Evolutionary conservation across 2,113 vertebrate genomes (phyloP).

Genomic region (Sphyrna mokarran): DNA sequence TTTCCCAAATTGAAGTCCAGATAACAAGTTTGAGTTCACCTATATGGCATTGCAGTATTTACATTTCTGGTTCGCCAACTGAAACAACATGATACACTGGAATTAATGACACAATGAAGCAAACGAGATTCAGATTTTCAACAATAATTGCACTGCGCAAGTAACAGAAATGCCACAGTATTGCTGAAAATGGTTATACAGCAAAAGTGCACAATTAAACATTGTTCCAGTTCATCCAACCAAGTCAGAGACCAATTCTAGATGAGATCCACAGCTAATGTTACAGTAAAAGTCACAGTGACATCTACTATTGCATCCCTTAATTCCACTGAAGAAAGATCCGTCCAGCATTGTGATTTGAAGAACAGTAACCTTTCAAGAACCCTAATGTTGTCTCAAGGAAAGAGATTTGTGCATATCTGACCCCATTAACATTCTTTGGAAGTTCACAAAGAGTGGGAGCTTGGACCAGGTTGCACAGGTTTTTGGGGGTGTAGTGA

Average conservation of each 20-base stretch:
- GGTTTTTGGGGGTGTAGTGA: no score
- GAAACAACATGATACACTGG: neutral
- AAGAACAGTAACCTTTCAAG: neutral
- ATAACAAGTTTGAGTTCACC: neutral
- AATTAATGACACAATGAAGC: neutral
- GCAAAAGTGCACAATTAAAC: conserved; percentile 17
- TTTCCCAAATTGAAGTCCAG: neutral
- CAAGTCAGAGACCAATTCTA: neutral
- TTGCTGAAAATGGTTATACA: neutral
- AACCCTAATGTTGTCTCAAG: neutral
- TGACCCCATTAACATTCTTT: neutral
- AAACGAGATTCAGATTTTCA: neutral
- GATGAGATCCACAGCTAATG: neutral
- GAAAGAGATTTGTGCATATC: neutral
- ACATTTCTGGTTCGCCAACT: neutral
- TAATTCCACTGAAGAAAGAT: neutral
- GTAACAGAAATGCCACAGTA: neutral
- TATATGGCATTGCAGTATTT: neutral
- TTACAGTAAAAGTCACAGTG: conserved; percentile 18
- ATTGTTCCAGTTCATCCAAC: neutral
- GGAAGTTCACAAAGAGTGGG: neutral
- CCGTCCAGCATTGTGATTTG: neutral
- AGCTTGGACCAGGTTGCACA: no score
- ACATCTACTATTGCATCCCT: neutral
- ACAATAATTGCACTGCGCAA: neutral